These are phyloP conservation scores for Stenodema calcarata DNA, from an alignment of 2,888 invertebrate species.

Conservation along the genomic window DNA sequence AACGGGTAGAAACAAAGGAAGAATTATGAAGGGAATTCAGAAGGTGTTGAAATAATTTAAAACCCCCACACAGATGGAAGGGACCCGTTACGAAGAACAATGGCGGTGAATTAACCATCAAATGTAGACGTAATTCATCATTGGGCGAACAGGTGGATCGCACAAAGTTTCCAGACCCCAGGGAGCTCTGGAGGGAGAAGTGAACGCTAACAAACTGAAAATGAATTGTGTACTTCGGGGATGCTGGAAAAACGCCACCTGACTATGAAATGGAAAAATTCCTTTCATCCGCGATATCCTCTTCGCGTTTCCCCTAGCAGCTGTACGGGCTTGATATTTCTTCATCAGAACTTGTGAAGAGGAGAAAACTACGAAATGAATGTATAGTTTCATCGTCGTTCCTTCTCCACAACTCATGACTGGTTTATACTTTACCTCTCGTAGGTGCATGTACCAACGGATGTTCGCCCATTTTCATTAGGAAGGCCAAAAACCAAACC, in stretches of 20 bases:
- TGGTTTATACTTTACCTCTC: no score
- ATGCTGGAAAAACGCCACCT: not conserved
- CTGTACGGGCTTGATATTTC: not conserved
- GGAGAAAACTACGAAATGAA: not conserved
- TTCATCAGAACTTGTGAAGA: not conserved
- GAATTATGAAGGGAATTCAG: not conserved
- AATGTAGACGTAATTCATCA: not conserved
- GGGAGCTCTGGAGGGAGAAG: not conserved
- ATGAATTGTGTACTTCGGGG: constrained; percentile 18
- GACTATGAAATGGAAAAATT: not conserved
- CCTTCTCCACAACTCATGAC: no score
- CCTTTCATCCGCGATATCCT: not conserved
- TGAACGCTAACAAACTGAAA: not conserved
- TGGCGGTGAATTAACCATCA: not conserved
- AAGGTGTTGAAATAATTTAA: not conserved
- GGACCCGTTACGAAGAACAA: not conserved
- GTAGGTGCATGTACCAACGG: no score
- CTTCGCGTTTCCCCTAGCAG: not conserved
- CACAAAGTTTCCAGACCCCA: not conserved
- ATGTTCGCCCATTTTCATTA: no score
- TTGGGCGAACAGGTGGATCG: not conserved
- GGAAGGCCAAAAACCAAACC: no score
- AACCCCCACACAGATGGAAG: not conserved
- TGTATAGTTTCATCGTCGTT: no score
- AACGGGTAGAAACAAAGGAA: not conserved